phyloP scores from a whole-genome alignment of 2,797 vertebrate species.

The Cercopithecus diana region DNA sequence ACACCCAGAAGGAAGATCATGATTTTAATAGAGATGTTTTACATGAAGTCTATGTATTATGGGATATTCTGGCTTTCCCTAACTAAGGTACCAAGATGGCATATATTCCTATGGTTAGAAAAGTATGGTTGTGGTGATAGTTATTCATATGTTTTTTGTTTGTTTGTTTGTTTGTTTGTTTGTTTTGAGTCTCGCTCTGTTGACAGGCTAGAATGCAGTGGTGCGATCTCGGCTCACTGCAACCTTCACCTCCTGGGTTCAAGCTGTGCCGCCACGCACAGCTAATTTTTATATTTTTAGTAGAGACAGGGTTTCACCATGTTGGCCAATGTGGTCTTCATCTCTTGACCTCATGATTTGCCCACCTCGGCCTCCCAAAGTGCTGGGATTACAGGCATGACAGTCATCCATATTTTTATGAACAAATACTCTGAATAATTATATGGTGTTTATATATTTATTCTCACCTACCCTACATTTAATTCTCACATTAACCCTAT shows the following conservation, averaged over 20 bases:
- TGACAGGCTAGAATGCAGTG: not conserved
- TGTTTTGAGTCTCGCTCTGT: not conserved
- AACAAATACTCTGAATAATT: not conserved
- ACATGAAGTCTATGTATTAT: not conserved
- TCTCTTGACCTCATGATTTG: not conserved
- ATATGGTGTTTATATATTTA: not conserved
- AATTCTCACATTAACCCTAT: not conserved
- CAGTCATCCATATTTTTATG: not conserved
- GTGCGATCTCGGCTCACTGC: accelerated
- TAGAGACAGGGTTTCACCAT: not conserved
- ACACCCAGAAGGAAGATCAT: not conserved
- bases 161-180: too few relatives aligned
- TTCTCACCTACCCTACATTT: not conserved
- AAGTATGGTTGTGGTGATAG: not conserved
- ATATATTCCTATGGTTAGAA: not conserved
- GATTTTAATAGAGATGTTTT: not conserved
- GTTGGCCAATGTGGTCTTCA: not conserved
- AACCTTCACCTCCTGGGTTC: not conserved
- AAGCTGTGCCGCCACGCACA: too few relatives aligned
- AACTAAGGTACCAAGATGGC: not conserved
- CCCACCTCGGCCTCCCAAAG: not conserved
- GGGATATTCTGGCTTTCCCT: not conserved
- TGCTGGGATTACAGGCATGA: not conserved
- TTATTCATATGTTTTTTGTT: not conserved
- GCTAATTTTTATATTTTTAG: too few relatives aligned